These are phyloP conservation scores for Scelioninae gen. 1 DNA, from an alignment of 2,888 invertebrate genomes.

Conservation along the genomic window DNA sequence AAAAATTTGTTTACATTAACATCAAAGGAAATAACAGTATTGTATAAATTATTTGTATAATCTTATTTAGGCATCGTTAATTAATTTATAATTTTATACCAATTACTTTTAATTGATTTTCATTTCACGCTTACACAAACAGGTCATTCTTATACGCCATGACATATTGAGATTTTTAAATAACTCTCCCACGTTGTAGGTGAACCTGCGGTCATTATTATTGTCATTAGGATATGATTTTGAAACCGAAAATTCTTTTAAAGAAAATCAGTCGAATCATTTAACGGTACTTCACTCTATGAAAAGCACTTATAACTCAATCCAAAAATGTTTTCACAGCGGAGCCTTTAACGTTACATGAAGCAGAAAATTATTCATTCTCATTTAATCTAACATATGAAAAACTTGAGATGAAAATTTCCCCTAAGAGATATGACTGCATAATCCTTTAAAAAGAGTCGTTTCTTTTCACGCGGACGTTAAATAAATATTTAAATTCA, in stretches of 20 bases:
- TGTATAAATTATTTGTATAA: background rate
- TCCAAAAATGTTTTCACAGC: slow-evolving; percentile 57
- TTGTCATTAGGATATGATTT: slow-evolving; percentile 48
- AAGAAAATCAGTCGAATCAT: slow-evolving; percentile 59
- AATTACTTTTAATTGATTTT: slow-evolving; percentile 40
- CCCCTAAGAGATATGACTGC: slow-evolving; percentile 9
- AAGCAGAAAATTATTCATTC: slow-evolving; percentile 60
- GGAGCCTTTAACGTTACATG: slow-evolving; percentile 48
- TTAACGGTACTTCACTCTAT: slow-evolving; percentile 42
- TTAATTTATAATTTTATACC: slow-evolving; percentile 30
- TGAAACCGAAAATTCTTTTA: slow-evolving; percentile 27
- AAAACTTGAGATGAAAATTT: slow-evolving; percentile 40
- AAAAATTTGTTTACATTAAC: background rate
- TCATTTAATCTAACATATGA: slow-evolving; percentile 43
- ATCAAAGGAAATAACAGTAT: background rate
- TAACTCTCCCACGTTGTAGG: slow-evolving; percentile 49
- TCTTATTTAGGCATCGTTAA: background rate
- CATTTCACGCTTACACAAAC: slow-evolving; percentile 10
- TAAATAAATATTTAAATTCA: slow-evolving; percentile 15
- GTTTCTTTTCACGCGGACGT: slow-evolving; percentile 9
- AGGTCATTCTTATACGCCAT: background rate
- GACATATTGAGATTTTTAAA: slow-evolving; percentile 31
- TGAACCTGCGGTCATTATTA: slow-evolving; percentile 18
- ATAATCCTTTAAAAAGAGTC: slow-evolving; percentile 17
- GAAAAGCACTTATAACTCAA: slow-evolving; percentile 59